Conservation (phyloP, 2,888 invertebrate species). For the Petrolisthes manimaculis region DNA sequence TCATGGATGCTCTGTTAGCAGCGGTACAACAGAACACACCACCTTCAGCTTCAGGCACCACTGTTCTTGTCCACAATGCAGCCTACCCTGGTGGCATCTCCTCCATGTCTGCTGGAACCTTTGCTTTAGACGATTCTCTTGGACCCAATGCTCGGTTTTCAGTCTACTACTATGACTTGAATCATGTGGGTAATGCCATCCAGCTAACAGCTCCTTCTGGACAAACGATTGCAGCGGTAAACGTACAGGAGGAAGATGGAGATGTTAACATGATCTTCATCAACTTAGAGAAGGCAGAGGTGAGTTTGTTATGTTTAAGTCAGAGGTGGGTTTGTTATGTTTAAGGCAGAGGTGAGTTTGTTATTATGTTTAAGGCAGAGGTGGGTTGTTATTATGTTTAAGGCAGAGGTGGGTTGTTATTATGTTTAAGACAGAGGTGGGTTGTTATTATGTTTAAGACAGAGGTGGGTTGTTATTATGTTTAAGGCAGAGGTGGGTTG, state of each 20-base stretch:
- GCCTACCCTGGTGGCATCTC: slow-evolving; percentile 64
- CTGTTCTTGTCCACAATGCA: slow-evolving; percentile 61
- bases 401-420: too few relatives aligned
- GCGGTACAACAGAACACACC: slow-evolving; percentile 47
- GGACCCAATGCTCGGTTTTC: slow-evolving; percentile 63
- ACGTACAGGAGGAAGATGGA: slow-evolving; percentile 62
- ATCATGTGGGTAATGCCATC: slow-evolving; percentile 64
- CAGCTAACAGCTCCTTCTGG: slow-evolving; percentile 63
- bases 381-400: too few relatives aligned
- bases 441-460: too few relatives aligned
- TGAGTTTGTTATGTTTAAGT: too few relatives aligned
- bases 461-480: too few relatives aligned
- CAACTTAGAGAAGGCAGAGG: slow-evolving; percentile 62
- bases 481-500: too few relatives aligned
- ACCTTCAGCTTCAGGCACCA: slow-evolving; percentile 34
- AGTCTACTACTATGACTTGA: slow-evolving; percentile 64
- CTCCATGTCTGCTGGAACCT: slow-evolving; percentile 61
- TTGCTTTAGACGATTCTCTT: slow-evolving; percentile 60
- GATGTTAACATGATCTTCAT: slow-evolving; percentile 65
- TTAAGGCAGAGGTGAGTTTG: too few relatives aligned
- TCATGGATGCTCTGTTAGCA: slow-evolving; percentile 62
- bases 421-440: too few relatives aligned
- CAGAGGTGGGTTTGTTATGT: too few relatives aligned
- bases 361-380: too few relatives aligned
- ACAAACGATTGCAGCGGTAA: slow-evolving; percentile 44